Evolutionary conservation across 2,113 vertebrate genomes (phyloP).

Genomic region (Cheilinus undulatus): DNA sequence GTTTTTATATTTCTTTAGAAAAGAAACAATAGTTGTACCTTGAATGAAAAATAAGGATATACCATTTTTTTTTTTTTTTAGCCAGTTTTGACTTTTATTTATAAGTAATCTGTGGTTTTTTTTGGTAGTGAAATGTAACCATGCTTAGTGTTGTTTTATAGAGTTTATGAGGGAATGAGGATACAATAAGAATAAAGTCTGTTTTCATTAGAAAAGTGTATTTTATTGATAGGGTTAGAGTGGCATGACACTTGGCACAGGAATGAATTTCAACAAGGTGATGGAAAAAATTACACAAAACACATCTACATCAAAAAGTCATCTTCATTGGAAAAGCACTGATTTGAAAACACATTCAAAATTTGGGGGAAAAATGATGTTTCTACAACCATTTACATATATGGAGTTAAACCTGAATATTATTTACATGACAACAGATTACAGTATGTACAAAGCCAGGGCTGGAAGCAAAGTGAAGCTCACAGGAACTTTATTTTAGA

Average conservation of each 20-base stretch:
- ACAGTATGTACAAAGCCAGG: slow-evolving; percentile 75
- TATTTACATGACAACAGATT: slow-evolving; percentile 79
- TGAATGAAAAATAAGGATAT: too few relatives aligned
- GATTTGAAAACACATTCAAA: slow-evolving; percentile 66
- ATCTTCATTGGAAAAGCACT: slow-evolving; percentile 71
- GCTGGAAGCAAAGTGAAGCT: slow-evolving; percentile 51
- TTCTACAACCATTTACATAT: slow-evolving; percentile 81
- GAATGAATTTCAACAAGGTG: slow-evolving; percentile 57
- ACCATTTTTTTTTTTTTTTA: too few relatives aligned
- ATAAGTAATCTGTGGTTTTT: too few relatives aligned
- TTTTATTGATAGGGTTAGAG: slow-evolving; percentile 80
- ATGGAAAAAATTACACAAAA: slow-evolving; percentile 55
- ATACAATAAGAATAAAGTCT: not conserved
- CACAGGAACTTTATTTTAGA: slow-evolving; percentile 30
- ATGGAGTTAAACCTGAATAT: slow-evolving; percentile 67
- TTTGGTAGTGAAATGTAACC: too few relatives aligned
- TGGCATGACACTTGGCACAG: slow-evolving; percentile 73
- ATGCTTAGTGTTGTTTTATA: too few relatives aligned
- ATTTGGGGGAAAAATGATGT: slow-evolving; percentile 36
- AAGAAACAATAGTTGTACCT: too few relatives aligned
- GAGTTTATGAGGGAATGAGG: too few relatives aligned
- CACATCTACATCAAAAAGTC: slow-evolving; percentile 58
- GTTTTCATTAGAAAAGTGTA: slow-evolving; percentile 76
- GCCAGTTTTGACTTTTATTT: too few relatives aligned
- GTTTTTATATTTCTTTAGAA: too few relatives aligned